Percentiles rank a stretch among this genome's conserved stretches.
These are phyloP conservation scores for Aphelenchoides besseyi DNA, from an alignment of 1,140 invertebrate species.

Conservation along the genomic window DNA sequence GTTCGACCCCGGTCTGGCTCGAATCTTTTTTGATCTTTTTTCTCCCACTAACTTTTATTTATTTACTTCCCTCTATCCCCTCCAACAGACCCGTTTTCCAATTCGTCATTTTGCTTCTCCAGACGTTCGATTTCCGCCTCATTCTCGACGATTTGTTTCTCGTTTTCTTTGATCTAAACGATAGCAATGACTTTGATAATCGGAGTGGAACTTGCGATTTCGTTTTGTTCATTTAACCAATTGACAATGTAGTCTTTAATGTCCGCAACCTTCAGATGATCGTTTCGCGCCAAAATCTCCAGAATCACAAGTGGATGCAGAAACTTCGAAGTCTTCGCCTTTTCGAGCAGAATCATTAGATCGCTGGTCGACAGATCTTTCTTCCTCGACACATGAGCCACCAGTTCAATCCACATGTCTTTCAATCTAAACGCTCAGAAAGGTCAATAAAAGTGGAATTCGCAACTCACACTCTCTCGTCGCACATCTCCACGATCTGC, in stretches of 20 bases:
- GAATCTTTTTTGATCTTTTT: too few relatives aligned
- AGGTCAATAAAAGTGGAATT: slow-evolving; percentile 28
- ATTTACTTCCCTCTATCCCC: too few relatives aligned
- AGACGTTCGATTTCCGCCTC: slow-evolving; percentile 32
- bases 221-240: slow-evolving; percentile 53
- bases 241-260: slow-evolving; percentile 49
- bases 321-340: slow-evolving; percentile 38
- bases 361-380: slow-evolving; percentile 32
- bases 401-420: slow-evolving; percentile 57
- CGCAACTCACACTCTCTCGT: slow-evolving; percentile 37
- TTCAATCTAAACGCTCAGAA: slow-evolving; percentile 31
- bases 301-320: slow-evolving; percentile 57
- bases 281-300: slow-evolving; percentile 53
- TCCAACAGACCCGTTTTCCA: slow-evolving; percentile 47
- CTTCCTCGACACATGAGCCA: slow-evolving; percentile 38
- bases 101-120: slow-evolving; percentile 49
- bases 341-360: slow-evolving; percentile 35
- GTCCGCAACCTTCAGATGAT: slow-evolving; percentile 43
- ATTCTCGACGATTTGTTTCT: slow-evolving; percentile 38
- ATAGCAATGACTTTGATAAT: not conserved
- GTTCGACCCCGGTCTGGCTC: too few relatives aligned
- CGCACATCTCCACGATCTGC: slow-evolving; percentile 50
- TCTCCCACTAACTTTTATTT: too few relatives aligned
- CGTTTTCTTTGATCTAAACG: slow-evolving; percentile 43
- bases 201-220: slow-evolving; percentile 32